Evolutionary conservation across 2,888 invertebrate genomes (phyloP), one percentile per base, ranked within the genome.

Genomic region (Macrosoma leucophasiata): DNA sequence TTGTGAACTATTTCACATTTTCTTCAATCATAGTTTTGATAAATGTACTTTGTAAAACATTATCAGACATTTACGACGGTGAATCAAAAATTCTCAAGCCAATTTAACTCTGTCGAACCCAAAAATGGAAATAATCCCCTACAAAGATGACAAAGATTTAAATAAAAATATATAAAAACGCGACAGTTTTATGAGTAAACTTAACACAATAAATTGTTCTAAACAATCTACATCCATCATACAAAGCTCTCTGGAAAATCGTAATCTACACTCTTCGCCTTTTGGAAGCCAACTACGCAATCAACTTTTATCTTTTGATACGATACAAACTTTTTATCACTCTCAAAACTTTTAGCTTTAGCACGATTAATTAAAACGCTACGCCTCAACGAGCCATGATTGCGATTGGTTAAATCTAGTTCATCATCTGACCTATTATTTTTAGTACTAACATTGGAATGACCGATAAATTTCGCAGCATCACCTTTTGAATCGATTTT

Each of bases 301-400:
- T 82, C 79, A 0, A 76, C 76, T 55, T 68, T 74, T 29, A 77
- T 62, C 52, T 76, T 75, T 43, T 76, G 72, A 52, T 74, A 75
- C 13, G 67, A 53, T 17, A 73, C 67, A 29, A 52, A 58, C 47
- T 69, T 73, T 52, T 72, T 57, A 19, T 76, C 77, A 27, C 52
- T 40, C 29, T 84, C 85, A 29, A 77, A 46, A 52, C 75, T 82
- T 52, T 72, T 76, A 1, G 78, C 68, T 51, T 77, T 81, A 4
- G 78, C 70, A 43, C 74, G 81, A 48, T 81, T 84, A 51, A 86
- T 73, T 33, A 86, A 71, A 22, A 85, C 82, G 41, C 81, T 86
- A 9, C 84, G 84, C 29, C 86, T 69, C 17, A 86, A 60, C 7
- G 87, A 86, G 29, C 70, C 64, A 39, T 78, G 62, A 26, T 53